Evolutionary conservation across 1,140 invertebrate genomes (phyloP).

Genomic region (Nymphalis io): DNA sequence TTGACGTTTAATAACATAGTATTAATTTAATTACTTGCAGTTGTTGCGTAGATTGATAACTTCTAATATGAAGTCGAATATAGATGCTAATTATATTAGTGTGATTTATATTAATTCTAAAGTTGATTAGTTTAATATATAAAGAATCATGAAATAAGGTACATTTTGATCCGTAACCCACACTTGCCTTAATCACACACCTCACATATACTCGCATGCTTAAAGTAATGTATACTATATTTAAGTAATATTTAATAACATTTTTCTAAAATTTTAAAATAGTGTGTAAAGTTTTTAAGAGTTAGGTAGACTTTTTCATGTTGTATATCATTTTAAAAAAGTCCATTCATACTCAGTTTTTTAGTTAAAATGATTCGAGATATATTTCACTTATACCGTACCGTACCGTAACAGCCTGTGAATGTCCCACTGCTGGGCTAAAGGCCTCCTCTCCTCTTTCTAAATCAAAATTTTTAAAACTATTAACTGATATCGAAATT

Average conservation of each 20-base stretch:
- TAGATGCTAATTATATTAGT: conserved; percentile 43
- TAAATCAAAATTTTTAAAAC: background rate
- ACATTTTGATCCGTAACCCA: conserved; percentile 31
- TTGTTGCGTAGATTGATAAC: background rate
- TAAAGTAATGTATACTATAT: conserved; percentile 37
- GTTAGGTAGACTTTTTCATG: conserved; percentile 5
- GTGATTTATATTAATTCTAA: conserved; percentile 19
- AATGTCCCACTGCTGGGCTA: too few species aligned
- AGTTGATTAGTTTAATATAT: conserved; percentile 12
- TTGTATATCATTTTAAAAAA: conserved; percentile 8
- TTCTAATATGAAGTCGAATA: background rate
- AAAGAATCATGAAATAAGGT: conserved; percentile 10
- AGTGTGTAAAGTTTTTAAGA: conserved; percentile 14
- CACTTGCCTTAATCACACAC: conserved; percentile 60
- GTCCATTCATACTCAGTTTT: conserved; percentile 7
- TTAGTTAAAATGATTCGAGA: conserved; percentile 3
- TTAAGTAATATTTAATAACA: conserved; percentile 18
- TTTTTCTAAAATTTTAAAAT: conserved; percentile 13
- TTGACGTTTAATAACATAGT: background rate
- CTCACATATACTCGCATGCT: conserved; percentile 61
- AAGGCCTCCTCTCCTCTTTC: too few species aligned
- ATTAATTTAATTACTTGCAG: background rate
- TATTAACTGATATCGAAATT: background rate
- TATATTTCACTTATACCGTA: conserved; percentile 8
- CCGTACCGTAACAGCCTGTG: too few species aligned